Percentiles rank a stretch among this genome's conserved stretches.
These are phyloP conservation scores for Drosophila mimica DNA, from an alignment of 2,888 invertebrate genomes.

Conservation along the genomic window DNA sequence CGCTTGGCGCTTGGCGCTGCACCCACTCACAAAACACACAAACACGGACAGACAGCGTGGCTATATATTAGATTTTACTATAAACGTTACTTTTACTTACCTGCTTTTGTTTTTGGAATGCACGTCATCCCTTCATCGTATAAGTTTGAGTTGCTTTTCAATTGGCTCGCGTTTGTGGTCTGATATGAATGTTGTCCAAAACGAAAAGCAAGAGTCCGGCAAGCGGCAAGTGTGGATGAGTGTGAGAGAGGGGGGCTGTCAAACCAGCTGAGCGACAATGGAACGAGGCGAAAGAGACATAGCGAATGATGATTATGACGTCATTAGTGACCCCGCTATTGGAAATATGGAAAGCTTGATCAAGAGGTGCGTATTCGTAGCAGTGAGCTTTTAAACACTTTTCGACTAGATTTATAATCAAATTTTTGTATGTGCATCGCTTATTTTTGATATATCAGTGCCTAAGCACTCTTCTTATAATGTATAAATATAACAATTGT, in stretches of 20 bases:
- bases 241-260: slow-evolving; percentile 40
- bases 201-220: slow-evolving; percentile 48
- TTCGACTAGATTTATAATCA: too few species aligned
- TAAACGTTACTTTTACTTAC: slow-evolving; percentile 31
- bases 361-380: slow-evolving; percentile 19
- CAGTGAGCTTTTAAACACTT: slow-evolving; percentile 34
- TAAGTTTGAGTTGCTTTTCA: slow-evolving; percentile 45
- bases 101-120: slow-evolving; percentile 32
- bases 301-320: slow-evolving; percentile 34
- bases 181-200: slow-evolving; percentile 62
- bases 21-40: slow-evolving; percentile 31
- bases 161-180: slow-evolving; percentile 52
- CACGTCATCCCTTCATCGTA: slow-evolving; percentile 53
- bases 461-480: not conserved
- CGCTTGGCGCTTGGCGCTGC: slow-evolving; percentile 26
- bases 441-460: not conserved
- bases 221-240: slow-evolving; percentile 27
- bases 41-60: slow-evolving; percentile 45
- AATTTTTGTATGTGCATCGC: not conserved
- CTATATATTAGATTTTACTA: slow-evolving; percentile 48
- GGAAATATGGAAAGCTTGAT: slow-evolving; percentile 40
- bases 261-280: slow-evolving; percentile 62
- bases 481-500: not conserved
- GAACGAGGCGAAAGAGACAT: slow-evolving; percentile 29
- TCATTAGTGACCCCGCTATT: slow-evolving; percentile 51